Base-by-base conservation (phyloP, 2,888 invertebrate genomes). In the Hedychridium roseum region DNA sequence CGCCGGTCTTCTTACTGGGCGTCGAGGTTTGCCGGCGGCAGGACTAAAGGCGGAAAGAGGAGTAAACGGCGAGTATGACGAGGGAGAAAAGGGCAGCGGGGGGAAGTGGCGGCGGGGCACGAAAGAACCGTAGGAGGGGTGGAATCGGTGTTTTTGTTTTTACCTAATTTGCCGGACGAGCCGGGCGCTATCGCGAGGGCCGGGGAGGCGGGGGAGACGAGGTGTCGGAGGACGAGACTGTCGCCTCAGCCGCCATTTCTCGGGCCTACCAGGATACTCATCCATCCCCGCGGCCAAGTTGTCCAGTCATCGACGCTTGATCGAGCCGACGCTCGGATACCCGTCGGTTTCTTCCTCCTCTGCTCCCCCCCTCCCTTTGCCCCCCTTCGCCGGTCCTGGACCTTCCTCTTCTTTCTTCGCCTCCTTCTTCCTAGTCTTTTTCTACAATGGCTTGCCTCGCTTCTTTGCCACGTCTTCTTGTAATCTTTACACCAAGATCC, bases 221-320 rank as follows among this genome's bases (percentile, higher is more conserved):
- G 56, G 34, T 44, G 32, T 30, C 41, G 50, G 43, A 42, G 44
- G 53, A 40, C 32, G 50, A 54, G 46, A 51, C 64, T 59, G 61
- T 66, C 63, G 60, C 57, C 56, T 56, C 36, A 42, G 59, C 55
- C 62, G 61, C 64, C 64, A 54, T 64, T 61, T 53, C 57, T 63
- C 43, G 55, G 57, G 52, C 60, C 58, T 50, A 45, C 50, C 50
- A 47, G 57, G 53, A 65, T 66, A 60, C 65, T 49, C 57, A 53
- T 60, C 64, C 64, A 50, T 57, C 52, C 51, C 55, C 41, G 54
- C 53, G 59, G 48, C 28, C 36, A 66, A 73, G 45, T 68, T 73
- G 74, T 68, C 68, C 59, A 74, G 74, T 74, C 74, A 74, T 73
- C 66, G 73, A 66, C 64, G 63, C 73, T 72, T 73, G 73, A 74